A percentile compares a stretch with the other conserved stretches of the same genome.
These are phyloP conservation scores for Pemphigus obesinymphae DNA, from an alignment of 1,140 invertebrate species.

Conservation along the genomic window DNA sequence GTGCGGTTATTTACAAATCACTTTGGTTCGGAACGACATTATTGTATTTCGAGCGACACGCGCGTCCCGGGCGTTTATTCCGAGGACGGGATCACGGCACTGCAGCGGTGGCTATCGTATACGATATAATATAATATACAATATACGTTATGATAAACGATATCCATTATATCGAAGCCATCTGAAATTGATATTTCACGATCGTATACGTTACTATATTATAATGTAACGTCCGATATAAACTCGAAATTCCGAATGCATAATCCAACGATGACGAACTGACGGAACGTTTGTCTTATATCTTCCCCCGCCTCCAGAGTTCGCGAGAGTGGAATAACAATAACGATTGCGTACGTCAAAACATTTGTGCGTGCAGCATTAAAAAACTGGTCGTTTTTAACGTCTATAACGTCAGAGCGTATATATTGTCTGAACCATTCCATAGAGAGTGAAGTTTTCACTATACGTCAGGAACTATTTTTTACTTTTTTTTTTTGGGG, in stretches of 20 bases:
- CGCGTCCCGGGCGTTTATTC: neutral
- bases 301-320: neutral
- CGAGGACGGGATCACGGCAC: neutral
- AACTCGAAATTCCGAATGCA: neutral
- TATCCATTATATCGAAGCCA: neutral
- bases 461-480: no score
- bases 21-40: neutral
- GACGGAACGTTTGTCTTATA: neutral
- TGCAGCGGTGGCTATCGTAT: neutral
- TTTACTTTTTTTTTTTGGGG: no score
- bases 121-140: no score
- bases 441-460: no score
- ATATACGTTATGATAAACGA: slow-evolving; percentile 1
- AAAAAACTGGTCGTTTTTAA: no score
- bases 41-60: neutral
- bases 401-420: no score
- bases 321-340: neutral
- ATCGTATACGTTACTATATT: neutral
- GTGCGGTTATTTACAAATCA: neutral
- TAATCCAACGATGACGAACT: neutral
- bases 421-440: no score
- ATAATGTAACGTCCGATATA: neutral
- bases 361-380: no score
- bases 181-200: neutral
- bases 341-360: neutral